A percentile compares a stretch with the other conserved stretches of the same genome.
Conservation (phyloP, 2,113 vertebrate species). For the Tylochromis polylepis region DNA sequence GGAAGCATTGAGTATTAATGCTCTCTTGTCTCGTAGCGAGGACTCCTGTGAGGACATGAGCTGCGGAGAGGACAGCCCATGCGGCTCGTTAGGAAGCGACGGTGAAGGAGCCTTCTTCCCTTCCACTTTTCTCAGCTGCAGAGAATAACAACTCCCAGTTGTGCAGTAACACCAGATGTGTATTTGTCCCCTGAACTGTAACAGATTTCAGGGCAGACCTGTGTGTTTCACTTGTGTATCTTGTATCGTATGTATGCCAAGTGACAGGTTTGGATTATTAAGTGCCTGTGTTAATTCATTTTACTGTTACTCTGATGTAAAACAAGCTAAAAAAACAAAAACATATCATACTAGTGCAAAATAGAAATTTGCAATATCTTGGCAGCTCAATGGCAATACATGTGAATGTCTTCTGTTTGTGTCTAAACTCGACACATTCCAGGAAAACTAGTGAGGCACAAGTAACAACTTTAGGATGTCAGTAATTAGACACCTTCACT, state of each 20-base stretch:
- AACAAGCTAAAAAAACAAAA: neutral
- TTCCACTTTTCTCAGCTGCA: slow-evolving; percentile 55
- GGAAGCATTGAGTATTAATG: neutral
- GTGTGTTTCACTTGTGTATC: slow-evolving; percentile 4
- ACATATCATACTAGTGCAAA: slow-evolving; percentile 27
- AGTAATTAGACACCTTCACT: neutral
- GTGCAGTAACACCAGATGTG: neutral
- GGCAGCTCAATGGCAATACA: slow-evolving; percentile 45
- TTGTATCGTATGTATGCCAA: neutral
- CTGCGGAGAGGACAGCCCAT: slow-evolving; percentile 85
- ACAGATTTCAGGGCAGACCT: neutral
- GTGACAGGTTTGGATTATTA: slow-evolving; percentile 25
- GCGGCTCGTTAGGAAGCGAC: slow-evolving; percentile 81
- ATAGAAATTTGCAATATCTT: slow-evolving; percentile 34
- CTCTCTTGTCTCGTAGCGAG: slow-evolving; percentile 70
- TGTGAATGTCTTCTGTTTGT: slow-evolving; percentile 30
- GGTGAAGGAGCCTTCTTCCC: slow-evolving; percentile 87
- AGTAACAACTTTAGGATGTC: neutral
- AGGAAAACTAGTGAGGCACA: slow-evolving; percentile 37
- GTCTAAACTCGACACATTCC: slow-evolving; percentile 48
- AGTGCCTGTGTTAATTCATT: slow-evolving; percentile 53
- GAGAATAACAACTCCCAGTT: neutral
- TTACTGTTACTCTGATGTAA: neutral
- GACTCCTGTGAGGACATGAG: slow-evolving; percentile 92
- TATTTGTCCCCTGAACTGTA: neutral